Base-by-base conservation (phyloP, 1,140 invertebrate genomes). In the Drosophila bifasciata region DNA sequence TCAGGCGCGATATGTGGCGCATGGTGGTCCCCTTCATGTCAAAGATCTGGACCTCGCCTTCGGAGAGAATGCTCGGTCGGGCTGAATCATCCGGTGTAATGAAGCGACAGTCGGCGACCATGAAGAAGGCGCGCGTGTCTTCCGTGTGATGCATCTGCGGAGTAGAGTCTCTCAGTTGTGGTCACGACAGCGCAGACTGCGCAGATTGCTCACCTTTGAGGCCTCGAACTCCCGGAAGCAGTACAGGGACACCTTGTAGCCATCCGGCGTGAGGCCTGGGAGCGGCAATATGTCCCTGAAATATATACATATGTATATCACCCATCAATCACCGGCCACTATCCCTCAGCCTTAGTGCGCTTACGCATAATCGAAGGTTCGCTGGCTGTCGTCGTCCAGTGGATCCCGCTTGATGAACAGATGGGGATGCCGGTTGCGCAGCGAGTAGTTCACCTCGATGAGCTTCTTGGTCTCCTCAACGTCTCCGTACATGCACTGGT, bases 31-130 rank as follows among this genome's bases (percentile, higher is more conserved):
- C 94, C 1, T 92, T 91, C 90, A 95, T 94, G 76, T 96, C 95
- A 51, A 95, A 95, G 13, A 96, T 93, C n/a, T 95, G 94, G 57
- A 95, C 92, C 79, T 95, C 95, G 16, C 95, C 95, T 28, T 84
- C 36, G 90, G 93, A 56, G 8, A 90, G 55, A 1, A 70, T 19
- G 0, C 79, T 68, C 9, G 52, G 49, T 1, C 49, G n/a, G 2
- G 92, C 83, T 11, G 92, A 81, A 55, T 93, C 92, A 15, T 93
- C 92, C 9, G 92, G 92, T 50, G 93, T 93, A 1, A 93, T 92
- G 25, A 95, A 93, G 56, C 94, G 92, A 28, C 93, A 93, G 74
- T 96, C 95, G 4, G 94, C 93, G 1, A 94, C 90, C 94, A 95
- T 95, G 60, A 94, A 93, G 78, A 95, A 94, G 1, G 94, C 92